Conservation (phyloP, 1,140 invertebrate genomes). For the Penaeus chinensis region DNA sequence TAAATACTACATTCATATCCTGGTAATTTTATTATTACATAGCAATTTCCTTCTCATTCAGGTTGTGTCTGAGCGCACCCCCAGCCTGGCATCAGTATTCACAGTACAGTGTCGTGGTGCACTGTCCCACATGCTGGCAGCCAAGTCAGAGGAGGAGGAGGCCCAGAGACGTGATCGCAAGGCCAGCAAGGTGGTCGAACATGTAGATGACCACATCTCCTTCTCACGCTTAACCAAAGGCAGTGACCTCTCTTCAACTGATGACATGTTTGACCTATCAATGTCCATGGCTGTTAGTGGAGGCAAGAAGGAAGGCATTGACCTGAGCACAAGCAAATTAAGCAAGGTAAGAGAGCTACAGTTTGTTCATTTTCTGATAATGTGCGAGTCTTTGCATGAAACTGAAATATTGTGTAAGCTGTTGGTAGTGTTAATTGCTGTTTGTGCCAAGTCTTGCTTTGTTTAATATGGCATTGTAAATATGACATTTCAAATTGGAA, state of each 20-base stretch:
- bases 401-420: no score
- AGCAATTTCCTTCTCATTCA: slow-evolving; percentile 66
- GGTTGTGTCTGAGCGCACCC: slow-evolving; percentile 81
- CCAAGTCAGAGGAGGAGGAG: slow-evolving; percentile 81
- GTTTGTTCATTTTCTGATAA: slow-evolving; percentile 27
- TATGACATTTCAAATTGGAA: neutral
- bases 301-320: slow-evolving; percentile 72
- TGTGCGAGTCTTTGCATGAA: no score
- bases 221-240: slow-evolving; percentile 86
- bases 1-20: no score
- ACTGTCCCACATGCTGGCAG: slow-evolving; percentile 85
- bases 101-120: slow-evolving; percentile 82
- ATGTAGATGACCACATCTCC: slow-evolving; percentile 87
- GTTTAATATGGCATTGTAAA: slow-evolving; percentile 30
- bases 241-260: slow-evolving; percentile 75
- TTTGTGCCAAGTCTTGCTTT: no score
- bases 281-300: slow-evolving; percentile 90
- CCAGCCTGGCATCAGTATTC: slow-evolving; percentile 81
- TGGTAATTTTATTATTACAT: slow-evolving; percentile 62
- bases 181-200: slow-evolving; percentile 67
- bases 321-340: slow-evolving; percentile 75
- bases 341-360: slow-evolving; percentile 73
- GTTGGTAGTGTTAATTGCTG: no score
- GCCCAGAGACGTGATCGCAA: slow-evolving; percentile 71
- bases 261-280: slow-evolving; percentile 95